Evolutionary conservation across 2,888 invertebrate species (phyloP).

Genomic region (Eupithecia subumbrata): DNA sequence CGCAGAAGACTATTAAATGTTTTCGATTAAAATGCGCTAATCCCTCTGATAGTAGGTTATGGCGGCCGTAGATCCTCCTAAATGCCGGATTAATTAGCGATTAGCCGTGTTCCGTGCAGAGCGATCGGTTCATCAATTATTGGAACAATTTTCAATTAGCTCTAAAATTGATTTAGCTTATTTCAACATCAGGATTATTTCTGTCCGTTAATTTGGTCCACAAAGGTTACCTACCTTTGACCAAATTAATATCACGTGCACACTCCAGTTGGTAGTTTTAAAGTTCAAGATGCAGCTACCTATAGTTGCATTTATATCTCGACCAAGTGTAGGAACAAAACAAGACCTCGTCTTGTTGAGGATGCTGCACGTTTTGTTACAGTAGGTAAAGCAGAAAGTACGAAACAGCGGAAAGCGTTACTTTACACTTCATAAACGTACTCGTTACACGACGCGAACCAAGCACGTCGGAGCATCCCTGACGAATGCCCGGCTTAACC

Average conservation of each 20-base stretch:
- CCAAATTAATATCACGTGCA: neutral
- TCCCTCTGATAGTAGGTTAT: neutral
- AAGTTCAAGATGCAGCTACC: neutral
- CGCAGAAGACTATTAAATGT: neutral
- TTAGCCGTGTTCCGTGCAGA: constrained; percentile 24
- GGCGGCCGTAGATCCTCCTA: constrained; percentile 8
- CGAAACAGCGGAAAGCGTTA: constrained; percentile 13
- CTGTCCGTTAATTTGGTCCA: neutral
- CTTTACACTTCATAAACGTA: constrained; percentile 22
- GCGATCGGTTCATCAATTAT: constrained; percentile 16
- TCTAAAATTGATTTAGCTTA: constrained; percentile 29
- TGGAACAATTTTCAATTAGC: constrained; percentile 34
- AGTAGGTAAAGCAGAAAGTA: neutral
- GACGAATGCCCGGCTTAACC: constrained; percentile 34
- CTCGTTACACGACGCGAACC: constrained; percentile 14
- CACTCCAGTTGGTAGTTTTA: neutral
- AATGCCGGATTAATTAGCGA: constrained; percentile 36
- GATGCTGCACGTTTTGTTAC: neutral
- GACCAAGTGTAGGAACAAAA: neutral
- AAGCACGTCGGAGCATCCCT: constrained; percentile 13
- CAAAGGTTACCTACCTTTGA: neutral
- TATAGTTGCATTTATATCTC: neutral
- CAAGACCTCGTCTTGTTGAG: neutral
- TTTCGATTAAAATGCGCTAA: constrained; percentile 23
- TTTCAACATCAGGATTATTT: constrained; percentile 11